Percentiles rank a stretch among this genome's conserved stretches.
phyloP scores from a whole-genome alignment of 2,113 vertebrate genomes.

The Hypocryptadius cinnamomeus region DNA sequence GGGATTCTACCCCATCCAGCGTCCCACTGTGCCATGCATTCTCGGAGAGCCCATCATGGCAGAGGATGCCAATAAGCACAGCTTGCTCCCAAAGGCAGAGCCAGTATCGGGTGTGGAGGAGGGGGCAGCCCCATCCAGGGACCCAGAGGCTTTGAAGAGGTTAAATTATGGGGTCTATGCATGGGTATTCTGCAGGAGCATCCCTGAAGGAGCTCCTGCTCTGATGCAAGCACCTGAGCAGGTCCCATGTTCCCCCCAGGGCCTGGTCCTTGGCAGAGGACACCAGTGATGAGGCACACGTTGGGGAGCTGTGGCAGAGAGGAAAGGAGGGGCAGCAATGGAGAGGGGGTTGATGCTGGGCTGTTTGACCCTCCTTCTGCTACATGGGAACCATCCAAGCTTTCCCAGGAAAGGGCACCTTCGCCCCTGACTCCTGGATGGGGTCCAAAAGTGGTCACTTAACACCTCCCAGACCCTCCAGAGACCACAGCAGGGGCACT shows the following conservation, averaged over 20 bases:
- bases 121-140: not conserved
- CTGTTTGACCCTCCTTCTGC: not conserved
- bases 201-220: not conserved
- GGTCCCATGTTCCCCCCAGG: not conserved
- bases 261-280: not conserved
- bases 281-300: fast-evolving
- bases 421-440: not conserved
- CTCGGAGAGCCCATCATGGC: fast-evolving
- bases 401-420: not conserved
- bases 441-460: not conserved
- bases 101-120: fast-evolving
- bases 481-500: not conserved
- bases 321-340: not conserved
- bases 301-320: not conserved
- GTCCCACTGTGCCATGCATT: fast-evolving
- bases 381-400: not conserved
- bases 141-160: not conserved
- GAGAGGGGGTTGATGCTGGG: not conserved
- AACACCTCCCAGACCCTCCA: not conserved
- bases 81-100: not conserved
- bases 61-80: not conserved
- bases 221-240: not conserved
- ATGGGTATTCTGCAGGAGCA: not conserved
- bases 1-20: not conserved
- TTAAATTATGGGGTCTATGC: not conserved